These are phyloP conservation scores for Pseudochirops corinnae DNA, from an alignment of 2,797 vertebrate species.

Conservation along the genomic window DNA sequence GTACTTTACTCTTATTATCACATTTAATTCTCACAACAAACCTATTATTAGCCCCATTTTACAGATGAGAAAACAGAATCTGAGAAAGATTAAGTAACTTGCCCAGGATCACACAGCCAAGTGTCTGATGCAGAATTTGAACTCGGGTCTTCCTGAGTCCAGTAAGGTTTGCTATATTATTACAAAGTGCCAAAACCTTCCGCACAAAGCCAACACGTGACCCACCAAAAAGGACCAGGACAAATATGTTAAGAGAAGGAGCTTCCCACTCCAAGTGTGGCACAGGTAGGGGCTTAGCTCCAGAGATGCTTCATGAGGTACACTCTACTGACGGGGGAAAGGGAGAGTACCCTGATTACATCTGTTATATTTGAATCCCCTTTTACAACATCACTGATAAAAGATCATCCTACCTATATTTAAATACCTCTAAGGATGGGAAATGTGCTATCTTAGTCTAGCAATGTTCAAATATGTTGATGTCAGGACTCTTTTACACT, in stretches of 20 bases:
- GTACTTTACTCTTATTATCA: background rate
- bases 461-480: background rate
- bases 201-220: background rate
- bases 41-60: background rate
- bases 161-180: background rate
- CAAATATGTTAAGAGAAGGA: background rate
- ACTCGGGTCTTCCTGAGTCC: background rate
- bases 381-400: background rate
- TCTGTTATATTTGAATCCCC: background rate
- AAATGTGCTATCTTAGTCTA: background rate
- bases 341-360: background rate
- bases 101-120: background rate
- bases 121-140: background rate
- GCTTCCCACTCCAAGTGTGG: background rate
- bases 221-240: background rate
- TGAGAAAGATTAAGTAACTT: background rate
- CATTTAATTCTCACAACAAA: background rate
- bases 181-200: background rate
- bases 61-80: background rate
- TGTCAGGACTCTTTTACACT: background rate
- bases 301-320: background rate
- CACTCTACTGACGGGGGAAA: too few relatives aligned
- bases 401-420: background rate
- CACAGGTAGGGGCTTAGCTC: background rate
- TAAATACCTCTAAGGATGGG: background rate